phyloP scores from a whole-genome alignment of 2,113 vertebrate species.

The Boleophthalmus pectinirostris region DNA sequence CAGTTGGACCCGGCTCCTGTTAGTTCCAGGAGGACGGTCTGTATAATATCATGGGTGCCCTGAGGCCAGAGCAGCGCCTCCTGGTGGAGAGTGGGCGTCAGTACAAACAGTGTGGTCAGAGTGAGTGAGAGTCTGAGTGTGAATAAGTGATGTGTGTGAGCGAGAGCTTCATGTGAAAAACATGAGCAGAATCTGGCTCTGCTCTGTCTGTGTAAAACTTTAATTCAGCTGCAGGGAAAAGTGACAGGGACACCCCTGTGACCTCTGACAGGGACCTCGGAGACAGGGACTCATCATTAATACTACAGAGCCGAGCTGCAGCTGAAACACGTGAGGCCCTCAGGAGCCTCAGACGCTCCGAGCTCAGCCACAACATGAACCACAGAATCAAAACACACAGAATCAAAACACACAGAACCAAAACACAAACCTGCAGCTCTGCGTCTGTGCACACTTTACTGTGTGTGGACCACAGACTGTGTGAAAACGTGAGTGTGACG shows the following conservation, averaged over 20 bases:
- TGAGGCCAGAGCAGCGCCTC: background rate
- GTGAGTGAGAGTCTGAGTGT: background rate
- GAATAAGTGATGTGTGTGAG: background rate
- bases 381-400: no score
- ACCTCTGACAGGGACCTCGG: background rate
- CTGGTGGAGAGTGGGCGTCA: background rate
- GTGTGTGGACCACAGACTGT: no score
- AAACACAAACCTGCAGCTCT: no score
- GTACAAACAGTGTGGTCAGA: background rate
- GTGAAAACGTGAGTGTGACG: no score
- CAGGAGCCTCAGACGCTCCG: no score
- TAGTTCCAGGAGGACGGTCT: background rate
- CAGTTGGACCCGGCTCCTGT: background rate
- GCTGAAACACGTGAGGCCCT: no score
- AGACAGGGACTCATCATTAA: no score
- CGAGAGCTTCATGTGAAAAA: background rate
- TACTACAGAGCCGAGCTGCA: no score
- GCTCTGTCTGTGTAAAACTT: background rate
- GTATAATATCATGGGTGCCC: background rate
- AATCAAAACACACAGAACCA: no score
- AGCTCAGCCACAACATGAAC: no score
- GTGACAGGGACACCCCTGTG: background rate
- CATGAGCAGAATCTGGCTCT: slow-evolving; percentile 4
- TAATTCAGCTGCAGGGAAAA: slow-evolving; percentile 8
- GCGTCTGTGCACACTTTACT: no score